Base-by-base conservation (phyloP, 2,888 invertebrate genomes). In the Scrobipalpa atriplicella region DNA sequence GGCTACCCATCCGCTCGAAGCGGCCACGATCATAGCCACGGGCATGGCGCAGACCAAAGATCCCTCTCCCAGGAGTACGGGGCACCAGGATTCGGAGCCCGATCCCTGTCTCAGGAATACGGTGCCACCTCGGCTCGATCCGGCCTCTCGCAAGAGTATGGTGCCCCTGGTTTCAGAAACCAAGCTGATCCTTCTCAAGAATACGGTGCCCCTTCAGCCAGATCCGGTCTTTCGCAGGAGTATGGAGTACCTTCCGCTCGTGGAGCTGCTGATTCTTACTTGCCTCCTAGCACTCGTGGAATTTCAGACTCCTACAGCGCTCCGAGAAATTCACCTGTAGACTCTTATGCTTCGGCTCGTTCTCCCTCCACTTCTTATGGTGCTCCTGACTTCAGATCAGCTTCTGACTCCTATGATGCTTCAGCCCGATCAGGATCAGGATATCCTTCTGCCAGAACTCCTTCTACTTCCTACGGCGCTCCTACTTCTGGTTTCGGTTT, bases 1-100 rank as follows among this genome's bases (percentile, higher is more conserved):
- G 80, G 87, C 39, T 90, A 89, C 67, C 73, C 85, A 63, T 70
- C 83, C 64, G 76, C 81, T 0, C 78, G 81, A 8, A 79, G 83
- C 38, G 73, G 79, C 18, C 75, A 82, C 29, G 77, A 75, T 61
- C 73, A 77, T 47, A 64, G 62, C 29, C 29, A 78, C n/a, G 68
- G 66, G 13, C 70, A 71, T 21, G 69, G 67, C 13, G 67, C 66
- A n/a, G 75, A 72, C 3, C 76, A 76, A 71, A 71, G 78, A 65
- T 80, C 79, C 10, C 66, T 75, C 0, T 68, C 69, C 8, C 72
- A 71, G 41, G 71, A 77, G 65, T 79, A 80, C 29, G 81, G 77
- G 0, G 74, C 75, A 0, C 82, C 82, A 64, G 60, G 62, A 61
- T n/a, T 66, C 29, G 29, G 29, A 29, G 29, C 29, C 29, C 29